Base-by-base conservation (phyloP, 2,113 vertebrate species). In the Alligator sinensis region DNA sequence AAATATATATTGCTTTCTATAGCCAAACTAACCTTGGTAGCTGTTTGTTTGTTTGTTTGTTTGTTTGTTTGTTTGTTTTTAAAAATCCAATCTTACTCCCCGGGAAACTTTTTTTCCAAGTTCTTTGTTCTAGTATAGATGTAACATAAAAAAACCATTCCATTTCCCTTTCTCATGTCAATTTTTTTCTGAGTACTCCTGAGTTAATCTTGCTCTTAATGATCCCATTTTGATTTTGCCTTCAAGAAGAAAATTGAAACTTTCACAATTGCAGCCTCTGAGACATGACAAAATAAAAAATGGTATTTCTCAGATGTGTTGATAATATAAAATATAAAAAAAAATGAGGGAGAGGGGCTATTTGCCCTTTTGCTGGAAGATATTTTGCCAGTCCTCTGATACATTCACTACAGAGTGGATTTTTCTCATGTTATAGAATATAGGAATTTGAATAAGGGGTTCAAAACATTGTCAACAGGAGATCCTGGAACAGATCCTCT, bases 201-300 rank as follows among this genome's bases (percentile, higher is more conserved):
- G 54, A 78, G 25, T 47, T 92, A 90, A 90, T 84, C 54, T 82
- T 60, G 16, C 12, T 75, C 54, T n/a, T 92, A 80, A 87, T 63
- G 60, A 80, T 28, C 57, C 47, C 25, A 47, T 59, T 92, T 54
- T 84, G 30, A 80, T 84, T 80, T 88, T 80, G 22, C 34, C 18
- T 66, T 24, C 47, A 59, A 87, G 85, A 82, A 88, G 80, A 92
- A 88, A 84, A 88, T 60, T 64, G 55, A 75, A 79, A 62, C 30
- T 54, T 78, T 63, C 58, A 77, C n/a, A 77, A 21, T 4, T 91
- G 60, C 25, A 58, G 38, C 25, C 55, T 90, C 81, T 70, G 47
- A 81, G 24, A 2, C 38, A 28, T 25, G 15, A 38, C 1, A 82
- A 92, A 91, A 55, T 22, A 59, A 47, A 61, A 92, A 90, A 89